Base-by-base conservation (phyloP, 2,797 vertebrate species). In the Agapornis canus region DNA sequence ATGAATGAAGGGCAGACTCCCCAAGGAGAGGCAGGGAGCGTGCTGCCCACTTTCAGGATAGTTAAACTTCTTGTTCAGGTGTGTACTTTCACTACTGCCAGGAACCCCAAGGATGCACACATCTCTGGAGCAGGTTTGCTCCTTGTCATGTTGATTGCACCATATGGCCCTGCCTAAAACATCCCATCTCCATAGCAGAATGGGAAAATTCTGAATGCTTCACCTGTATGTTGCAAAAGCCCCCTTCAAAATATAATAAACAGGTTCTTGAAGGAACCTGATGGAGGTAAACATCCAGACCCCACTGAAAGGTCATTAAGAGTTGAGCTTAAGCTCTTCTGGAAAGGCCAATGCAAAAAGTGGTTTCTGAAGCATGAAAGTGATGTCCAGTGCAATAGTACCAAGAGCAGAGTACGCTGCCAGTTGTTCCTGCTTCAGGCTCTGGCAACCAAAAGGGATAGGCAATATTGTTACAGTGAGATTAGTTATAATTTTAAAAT, bases 171-270 rank as follows among this genome's bases (percentile, higher is more conserved):
- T 57, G 23, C 66, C 54, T 47, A 37, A 85, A 88, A 21, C 57
- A 27, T 79, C 63, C 31, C 1, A 26, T 21, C 18, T 26, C 70
- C 39, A 3, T 14, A 29, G 13, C 0, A 0, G 22, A 63, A 35
- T 6, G 25, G 45, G n/a, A 18, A 61, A 60, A 71, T 17, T 32
- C 65, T n/a, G 22, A 57, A 31, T 31, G 16, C 12, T 82, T 23
- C 45, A 69, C 43, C n/a, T 39, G 10, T 40, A 35, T 1, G 0
- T 60, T 72, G 29, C 32, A 63, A 83, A 81, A 79, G 7, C n/a
- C 37, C 66, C 42, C 60, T 70, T 59, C 35, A 26, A 32, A 59
- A 63, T 10, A 42, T 4, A 57, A 61, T 27, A 52, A 76, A 56
- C 1, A 5, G 45, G 22, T 26, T 77, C n/a, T 49, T 29, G 39